Evolutionary conservation across 2,797 vertebrate genomes (phyloP), one percentile per base, ranked within the genome.

Genomic region (Anas acuta): DNA sequence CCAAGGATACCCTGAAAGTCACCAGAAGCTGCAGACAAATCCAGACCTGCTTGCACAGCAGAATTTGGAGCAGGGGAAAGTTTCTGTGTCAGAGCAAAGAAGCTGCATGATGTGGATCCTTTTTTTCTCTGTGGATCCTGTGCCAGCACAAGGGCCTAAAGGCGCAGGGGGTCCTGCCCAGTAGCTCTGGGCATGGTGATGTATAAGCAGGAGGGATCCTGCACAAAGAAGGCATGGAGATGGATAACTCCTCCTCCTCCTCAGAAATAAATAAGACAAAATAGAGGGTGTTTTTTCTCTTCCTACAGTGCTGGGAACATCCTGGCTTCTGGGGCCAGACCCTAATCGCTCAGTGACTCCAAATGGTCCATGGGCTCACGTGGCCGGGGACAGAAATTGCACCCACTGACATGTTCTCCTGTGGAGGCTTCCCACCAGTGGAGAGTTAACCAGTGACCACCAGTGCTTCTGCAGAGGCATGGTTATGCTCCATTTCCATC

Each of bases 391-490:
- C 45, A 81, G 45, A 87, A 90, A 57, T 72, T 4, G 4, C 11
- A 57, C 13, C 35, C 47, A 51, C 4, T 18, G 43, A 5, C 2
- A 3, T 9, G 54, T 54, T 80, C 21, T 5, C n/a, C 20, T 51
- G 49, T 15, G 18, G 53, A 57, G 71, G 32, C 12, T 87, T 81
- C 51, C 43, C 14, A 3, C 9, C 0, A 1, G 4, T 33, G 28
- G 15, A 22, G 13, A 32, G 2, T 53, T 9, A 49, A 23, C 35
- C 43, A 19, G 16, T 25, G 45, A 3, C 41, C 10, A 13, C 25
- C 0, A 2, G 2, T 30, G 37, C 64, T 83, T 81, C 41, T 54
- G 49, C 0, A 0, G 11, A 6, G 8, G 1, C 15, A 16, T 23
- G 2, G 1, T 32, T 60, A 18, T 11, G 18, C 6, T 30, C 39